Conservation (phyloP, 2,113 vertebrate genomes). For the Genyomyrus donnyi region DNA sequence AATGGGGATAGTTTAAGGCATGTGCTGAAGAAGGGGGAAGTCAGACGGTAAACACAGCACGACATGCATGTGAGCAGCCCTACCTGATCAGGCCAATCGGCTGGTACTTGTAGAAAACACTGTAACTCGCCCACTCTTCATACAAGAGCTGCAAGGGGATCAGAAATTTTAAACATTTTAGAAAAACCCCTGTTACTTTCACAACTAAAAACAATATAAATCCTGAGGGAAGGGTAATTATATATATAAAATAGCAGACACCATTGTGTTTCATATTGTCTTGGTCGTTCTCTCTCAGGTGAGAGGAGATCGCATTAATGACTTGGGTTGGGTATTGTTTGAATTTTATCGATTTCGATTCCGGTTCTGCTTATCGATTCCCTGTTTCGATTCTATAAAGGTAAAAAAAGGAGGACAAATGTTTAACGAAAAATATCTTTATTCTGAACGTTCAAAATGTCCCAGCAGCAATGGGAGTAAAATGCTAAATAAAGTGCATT, state of each 20-base stretch:
- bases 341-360: too few species aligned
- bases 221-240: not conserved
- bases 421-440: too few species aligned
- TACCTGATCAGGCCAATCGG: conserved; percentile 90
- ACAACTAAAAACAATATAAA: not conserved
- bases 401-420: too few species aligned
- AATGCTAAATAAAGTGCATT: too few species aligned
- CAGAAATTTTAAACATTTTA: not conserved
- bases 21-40: not conserved
- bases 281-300: not conserved
- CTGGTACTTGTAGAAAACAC: conserved; percentile 95
- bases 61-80: conserved; percentile 28
- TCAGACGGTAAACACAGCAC: not conserved
- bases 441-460: too few species aligned
- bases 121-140: conserved; percentile 92
- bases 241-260: not conserved
- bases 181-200: not conserved
- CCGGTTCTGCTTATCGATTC: too few species aligned
- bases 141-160: conserved; percentile 75
- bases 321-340: not conserved
- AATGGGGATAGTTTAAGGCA: conserved; percentile 36
- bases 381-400: too few species aligned
- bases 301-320: not conserved
- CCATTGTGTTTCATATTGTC: not conserved
- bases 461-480: too few species aligned